These are phyloP conservation scores for Sthenelais limicola DNA, from an alignment of 2,888 invertebrate genomes.

Conservation along the genomic window DNA sequence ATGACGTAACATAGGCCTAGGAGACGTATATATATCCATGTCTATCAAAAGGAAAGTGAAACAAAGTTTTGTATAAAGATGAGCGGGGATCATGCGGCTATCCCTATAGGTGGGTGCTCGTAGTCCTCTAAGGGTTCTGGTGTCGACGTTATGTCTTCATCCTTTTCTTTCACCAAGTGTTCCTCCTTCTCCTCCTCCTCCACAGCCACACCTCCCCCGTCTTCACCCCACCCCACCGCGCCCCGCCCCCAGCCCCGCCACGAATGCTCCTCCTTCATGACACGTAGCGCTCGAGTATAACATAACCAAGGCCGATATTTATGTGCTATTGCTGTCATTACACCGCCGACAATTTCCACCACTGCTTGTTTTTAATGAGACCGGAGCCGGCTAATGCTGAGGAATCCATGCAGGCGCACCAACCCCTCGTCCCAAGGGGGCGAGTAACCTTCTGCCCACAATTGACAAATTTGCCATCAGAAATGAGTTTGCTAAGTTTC, in stretches of 20 bases:
- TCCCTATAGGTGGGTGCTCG: too few species aligned
- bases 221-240: background rate
- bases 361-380: slow-evolving; percentile 20
- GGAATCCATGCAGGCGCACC: background rate
- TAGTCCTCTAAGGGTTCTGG: too few species aligned
- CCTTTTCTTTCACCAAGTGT: too few species aligned
- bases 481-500: slow-evolving; percentile 40
- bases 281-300: background rate
- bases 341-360: slow-evolving; percentile 26
- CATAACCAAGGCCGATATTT: slow-evolving; percentile 10
- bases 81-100: too few species aligned
- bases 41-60: too few species aligned
- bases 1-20: too few species aligned
- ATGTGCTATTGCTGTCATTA: slow-evolving; percentile 27
- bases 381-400: slow-evolving; percentile 3
- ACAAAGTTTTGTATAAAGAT: too few species aligned
- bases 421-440: slow-evolving; percentile 1
- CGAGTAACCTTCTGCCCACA: slow-evolving; percentile 39
- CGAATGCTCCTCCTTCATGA: background rate
- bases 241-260: background rate
- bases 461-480: slow-evolving; percentile 39
- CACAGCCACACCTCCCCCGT: background rate
- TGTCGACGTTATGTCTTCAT: too few species aligned
- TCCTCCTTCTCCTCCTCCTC: too few species aligned
- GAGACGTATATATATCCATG: too few species aligned